These are phyloP conservation scores for Rhabdophis nuchalis DNA, from an alignment of 2,797 vertebrate genomes.

Conservation along the genomic window DNA sequence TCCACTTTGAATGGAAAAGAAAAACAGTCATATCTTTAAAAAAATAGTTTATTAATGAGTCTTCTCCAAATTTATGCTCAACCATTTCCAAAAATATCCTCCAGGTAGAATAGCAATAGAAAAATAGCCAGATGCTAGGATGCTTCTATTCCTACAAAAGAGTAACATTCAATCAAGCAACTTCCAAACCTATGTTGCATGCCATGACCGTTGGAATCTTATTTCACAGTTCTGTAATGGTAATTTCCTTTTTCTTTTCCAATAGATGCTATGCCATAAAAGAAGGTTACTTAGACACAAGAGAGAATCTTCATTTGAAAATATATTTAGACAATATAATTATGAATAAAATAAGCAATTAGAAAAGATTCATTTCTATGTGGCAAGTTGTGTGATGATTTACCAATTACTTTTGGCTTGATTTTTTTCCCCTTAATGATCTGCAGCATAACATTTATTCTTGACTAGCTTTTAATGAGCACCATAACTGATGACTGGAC, in stretches of 20 bases:
- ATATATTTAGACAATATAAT: conserved; percentile 1
- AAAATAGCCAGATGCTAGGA: background rate
- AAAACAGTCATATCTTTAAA: background rate
- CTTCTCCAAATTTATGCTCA: background rate
- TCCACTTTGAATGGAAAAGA: background rate
- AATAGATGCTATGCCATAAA: conserved; percentile 8
- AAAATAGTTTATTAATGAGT: background rate
- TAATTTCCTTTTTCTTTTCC: conserved; percentile 15
- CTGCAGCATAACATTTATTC: background rate
- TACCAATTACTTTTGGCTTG: background rate
- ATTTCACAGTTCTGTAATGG: conserved; percentile 17
- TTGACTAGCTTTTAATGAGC: background rate
- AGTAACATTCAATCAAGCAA: background rate
- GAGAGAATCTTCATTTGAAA: background rate
- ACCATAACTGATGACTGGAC: background rate
- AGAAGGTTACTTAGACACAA: conserved; percentile 35
- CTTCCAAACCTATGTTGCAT: background rate
- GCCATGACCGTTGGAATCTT: background rate
- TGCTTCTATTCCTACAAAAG: background rate
- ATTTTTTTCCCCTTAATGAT: background rate
- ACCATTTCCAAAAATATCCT: background rate
- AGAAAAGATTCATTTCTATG: background rate
- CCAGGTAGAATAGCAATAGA: background rate
- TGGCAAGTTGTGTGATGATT: background rate
- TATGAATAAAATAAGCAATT: background rate